Evolutionary conservation across 2,797 vertebrate species (phyloP).

Genomic region (Platalea minor): DNA sequence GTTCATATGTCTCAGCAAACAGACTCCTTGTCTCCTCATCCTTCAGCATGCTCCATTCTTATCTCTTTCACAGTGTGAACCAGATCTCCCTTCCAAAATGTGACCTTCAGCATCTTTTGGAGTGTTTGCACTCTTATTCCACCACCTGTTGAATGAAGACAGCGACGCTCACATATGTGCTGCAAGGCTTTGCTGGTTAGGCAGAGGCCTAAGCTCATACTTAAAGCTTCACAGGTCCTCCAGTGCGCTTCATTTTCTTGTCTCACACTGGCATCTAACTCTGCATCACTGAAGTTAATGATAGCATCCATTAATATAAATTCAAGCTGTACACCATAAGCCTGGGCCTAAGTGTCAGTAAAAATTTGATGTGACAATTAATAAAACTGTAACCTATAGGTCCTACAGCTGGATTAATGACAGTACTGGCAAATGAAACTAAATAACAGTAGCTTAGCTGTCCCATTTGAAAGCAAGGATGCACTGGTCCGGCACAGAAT

Average conservation of each 20-base stretch:
- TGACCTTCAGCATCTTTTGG: background rate
- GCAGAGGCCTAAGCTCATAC: background rate
- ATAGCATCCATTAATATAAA: background rate
- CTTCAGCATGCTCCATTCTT: background rate
- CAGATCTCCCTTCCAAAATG: background rate
- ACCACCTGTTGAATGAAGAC: background rate
- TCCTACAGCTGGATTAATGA: background rate
- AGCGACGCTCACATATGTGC: accelerated
- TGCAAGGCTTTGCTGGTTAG: background rate
- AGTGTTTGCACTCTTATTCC: background rate
- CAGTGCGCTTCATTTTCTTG: background rate
- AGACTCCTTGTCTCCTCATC: background rate
- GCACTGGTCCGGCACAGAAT: background rate
- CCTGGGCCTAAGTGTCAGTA: background rate
- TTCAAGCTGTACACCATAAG: background rate
- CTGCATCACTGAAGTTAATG: background rate
- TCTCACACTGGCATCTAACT: background rate
- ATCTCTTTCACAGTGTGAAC: background rate
- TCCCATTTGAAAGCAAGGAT: background rate
- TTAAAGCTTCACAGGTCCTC: background rate
- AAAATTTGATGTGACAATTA: background rate
- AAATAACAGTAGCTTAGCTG: background rate
- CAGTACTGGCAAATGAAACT: background rate
- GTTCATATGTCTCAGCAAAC: accelerated
- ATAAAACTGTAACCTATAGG: background rate